Percentiles rank a stretch among this genome's conserved stretches.
Evolutionary conservation across 2,797 vertebrate genomes (phyloP).

Genomic region (Masticophis lateralis): DNA sequence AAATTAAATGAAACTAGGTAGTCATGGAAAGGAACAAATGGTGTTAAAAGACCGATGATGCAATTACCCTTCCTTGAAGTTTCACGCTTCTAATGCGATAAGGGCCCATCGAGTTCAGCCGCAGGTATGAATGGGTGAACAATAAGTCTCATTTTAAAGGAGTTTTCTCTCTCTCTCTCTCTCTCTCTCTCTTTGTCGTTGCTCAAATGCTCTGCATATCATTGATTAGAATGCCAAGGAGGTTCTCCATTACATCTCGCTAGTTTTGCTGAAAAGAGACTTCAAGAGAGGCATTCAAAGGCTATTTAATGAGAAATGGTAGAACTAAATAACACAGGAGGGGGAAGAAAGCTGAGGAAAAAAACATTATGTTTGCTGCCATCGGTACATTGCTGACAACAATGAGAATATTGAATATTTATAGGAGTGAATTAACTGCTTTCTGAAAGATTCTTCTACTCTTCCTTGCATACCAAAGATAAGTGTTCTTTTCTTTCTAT

Average conservation of each 20-base stretch:
- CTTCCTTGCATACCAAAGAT: not conserved
- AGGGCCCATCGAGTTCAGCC: constrained; percentile 46
- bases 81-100: constrained; percentile 34
- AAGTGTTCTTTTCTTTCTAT: not conserved
- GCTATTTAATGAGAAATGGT: constrained; percentile 42
- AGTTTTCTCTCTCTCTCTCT: constrained; percentile 5
- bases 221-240: constrained; percentile 52
- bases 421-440: constrained; percentile 38
- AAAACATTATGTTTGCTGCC: constrained; percentile 28
- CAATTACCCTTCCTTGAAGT: constrained; percentile 50
- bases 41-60: constrained; percentile 55
- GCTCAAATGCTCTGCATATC: constrained; percentile 39
- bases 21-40: constrained; percentile 49
- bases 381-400: constrained; percentile 27
- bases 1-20: constrained; percentile 60
- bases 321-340: constrained; percentile 33
- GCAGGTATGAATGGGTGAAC: constrained; percentile 48
- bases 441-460: constrained; percentile 29
- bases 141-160: constrained; percentile 55
- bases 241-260: constrained; percentile 22
- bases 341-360: constrained; percentile 8
- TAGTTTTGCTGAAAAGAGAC: constrained; percentile 53
- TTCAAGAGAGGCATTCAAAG: constrained; percentile 32
- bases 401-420: constrained; percentile 54
- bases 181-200: constrained; percentile 33